Evolutionary conservation across 2,797 vertebrate genomes (phyloP).

Genomic region (Threskiornis aethiopicus): DNA sequence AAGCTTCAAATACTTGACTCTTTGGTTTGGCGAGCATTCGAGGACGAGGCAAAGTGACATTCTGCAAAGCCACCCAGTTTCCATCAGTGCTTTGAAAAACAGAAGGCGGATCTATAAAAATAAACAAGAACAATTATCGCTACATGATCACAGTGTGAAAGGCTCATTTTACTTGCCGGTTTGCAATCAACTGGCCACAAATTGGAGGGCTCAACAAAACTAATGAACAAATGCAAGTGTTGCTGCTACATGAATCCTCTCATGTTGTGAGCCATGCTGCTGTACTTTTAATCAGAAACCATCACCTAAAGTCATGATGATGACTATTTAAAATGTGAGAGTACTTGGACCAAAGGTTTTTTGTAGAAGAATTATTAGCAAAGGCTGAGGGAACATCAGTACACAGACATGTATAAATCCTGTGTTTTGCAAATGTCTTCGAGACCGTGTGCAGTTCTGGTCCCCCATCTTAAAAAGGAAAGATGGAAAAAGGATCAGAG

Average conservation of each 20-base stretch:
- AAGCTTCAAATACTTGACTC: conserved; percentile 83
- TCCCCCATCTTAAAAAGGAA: background rate
- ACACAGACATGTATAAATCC: background rate
- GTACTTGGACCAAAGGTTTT: background rate
- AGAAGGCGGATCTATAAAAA: conserved; percentile 69
- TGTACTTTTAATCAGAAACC: background rate
- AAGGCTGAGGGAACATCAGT: background rate
- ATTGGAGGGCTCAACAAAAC: background rate
- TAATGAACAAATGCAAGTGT: background rate
- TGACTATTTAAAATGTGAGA: background rate
- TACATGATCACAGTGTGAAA: background rate
- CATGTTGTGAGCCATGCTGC: background rate
- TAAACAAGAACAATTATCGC: background rate
- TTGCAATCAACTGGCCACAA: background rate
- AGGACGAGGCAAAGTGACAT: conserved; percentile 76
- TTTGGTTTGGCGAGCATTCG: conserved; percentile 87
- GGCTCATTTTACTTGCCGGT: background rate
- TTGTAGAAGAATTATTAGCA: background rate
- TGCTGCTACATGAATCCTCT: background rate
- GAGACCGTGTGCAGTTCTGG: background rate
- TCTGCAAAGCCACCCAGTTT: conserved; percentile 95
- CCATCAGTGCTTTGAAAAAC: conserved; percentile 91
- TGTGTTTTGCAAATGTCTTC: background rate
- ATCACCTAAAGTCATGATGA: background rate
- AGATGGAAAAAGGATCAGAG: background rate